Base-by-base conservation (phyloP, 1,140 invertebrate species). In the Ceratina australensis region DNA sequence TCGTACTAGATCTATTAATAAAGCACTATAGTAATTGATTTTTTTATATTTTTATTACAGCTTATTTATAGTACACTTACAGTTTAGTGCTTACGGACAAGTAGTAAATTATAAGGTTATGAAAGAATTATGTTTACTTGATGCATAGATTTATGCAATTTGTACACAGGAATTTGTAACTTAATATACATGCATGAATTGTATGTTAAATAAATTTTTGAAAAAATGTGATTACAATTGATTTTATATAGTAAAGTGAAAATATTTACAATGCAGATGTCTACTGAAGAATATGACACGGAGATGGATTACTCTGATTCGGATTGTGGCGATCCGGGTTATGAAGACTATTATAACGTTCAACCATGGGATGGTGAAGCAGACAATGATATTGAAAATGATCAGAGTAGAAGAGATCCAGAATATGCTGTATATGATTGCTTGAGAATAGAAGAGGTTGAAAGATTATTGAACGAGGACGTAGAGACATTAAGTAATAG, bases 381-480 rank as follows among this genome's bases (percentile, higher is more conserved):
- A n/a, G 93, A 93, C 64, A 92, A 93, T 85, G 94, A 95, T 81
- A 87, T 93, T 68, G 93, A 94, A 72, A 90, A 92, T 61, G 96
- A 98, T 92, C 95, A 94, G 57, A 95, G 94, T 87, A 95, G 95
- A 93, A 94, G 93, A 77, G 98, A 99, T 92, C 97, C 97, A 0
- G 98, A 99, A 91, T 97, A 96, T 93, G 98, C 98, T 91, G 94
- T 96, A 79, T 98, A 94, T 91, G 96, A 97, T 74, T 98, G 98
- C 90, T 93, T 99, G 42, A 95, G 95, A 85, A 96, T 98, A 13
- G 97, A 98, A 90, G 96, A 98, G 92, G 98, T 98, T 18, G 98
- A 99, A 90, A 95, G 97, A 89, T 93, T 99, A 84, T 92, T 99
- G 5, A 99, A 99, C 93, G 97, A 99, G 93, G 95, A 95, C 86